These are phyloP conservation scores for Ophion obscuratus DNA, from an alignment of 2,888 invertebrate species.

Conservation along the genomic window DNA sequence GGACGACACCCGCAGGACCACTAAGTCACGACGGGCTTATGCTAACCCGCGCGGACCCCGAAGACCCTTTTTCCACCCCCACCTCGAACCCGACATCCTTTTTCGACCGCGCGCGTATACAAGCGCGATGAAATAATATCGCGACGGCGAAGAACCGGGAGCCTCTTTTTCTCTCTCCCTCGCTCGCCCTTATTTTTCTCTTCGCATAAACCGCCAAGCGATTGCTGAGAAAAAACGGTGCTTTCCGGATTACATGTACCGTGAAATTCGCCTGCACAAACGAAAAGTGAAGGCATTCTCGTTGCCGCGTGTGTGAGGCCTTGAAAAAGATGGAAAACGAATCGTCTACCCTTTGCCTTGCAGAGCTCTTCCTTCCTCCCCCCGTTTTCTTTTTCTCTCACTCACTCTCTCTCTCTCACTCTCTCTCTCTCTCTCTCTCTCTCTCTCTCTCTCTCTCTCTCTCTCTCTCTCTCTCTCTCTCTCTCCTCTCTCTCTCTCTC, in stretches of 20 bases:
- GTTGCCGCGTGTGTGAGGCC: slow-evolving; percentile 19
- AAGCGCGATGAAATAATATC: slow-evolving; percentile 79
- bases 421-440: not conserved
- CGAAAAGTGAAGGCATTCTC: slow-evolving; percentile 45
- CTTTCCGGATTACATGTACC: slow-evolving; percentile 65
- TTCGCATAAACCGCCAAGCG: slow-evolving; percentile 28
- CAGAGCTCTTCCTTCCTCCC: not conserved
- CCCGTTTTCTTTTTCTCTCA: not conserved
- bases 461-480: not conserved
- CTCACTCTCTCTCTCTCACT: not conserved
- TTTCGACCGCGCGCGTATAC: slow-evolving; percentile 35
- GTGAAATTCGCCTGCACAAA: slow-evolving; percentile 64
- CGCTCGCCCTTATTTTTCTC: slow-evolving; percentile 7
- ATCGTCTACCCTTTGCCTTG: not conserved
- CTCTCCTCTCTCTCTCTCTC: not conserved
- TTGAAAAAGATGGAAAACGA: slow-evolving; percentile 52
- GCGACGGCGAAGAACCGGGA: slow-evolving; percentile 71
- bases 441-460: not conserved
- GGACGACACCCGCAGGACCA: slow-evolving; percentile 83
- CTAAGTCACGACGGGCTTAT: slow-evolving; percentile 82
- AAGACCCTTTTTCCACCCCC: slow-evolving; percentile 73
- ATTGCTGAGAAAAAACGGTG: slow-evolving; percentile 58
- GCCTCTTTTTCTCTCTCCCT: not conserved
- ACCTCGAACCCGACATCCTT: not conserved
- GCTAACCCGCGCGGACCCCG: slow-evolving; percentile 77